Conservation (phyloP, 2,797 vertebrate species). For the Arrhamphus sclerolepis region DNA sequence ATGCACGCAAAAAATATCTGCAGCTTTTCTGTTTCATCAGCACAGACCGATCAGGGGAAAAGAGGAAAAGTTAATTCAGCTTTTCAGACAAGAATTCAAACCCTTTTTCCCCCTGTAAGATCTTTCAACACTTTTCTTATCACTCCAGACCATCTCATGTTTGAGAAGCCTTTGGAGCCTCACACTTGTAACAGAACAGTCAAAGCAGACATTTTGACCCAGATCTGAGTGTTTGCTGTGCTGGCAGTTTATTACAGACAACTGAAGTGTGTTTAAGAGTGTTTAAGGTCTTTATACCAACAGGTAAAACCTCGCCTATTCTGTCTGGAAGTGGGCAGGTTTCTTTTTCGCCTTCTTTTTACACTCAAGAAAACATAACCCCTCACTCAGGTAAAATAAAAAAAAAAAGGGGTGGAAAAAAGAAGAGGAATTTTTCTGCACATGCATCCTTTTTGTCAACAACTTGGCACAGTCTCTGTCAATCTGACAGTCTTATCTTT, state of each 20-base stretch:
- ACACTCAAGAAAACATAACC: slow-evolving; percentile 39
- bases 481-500: slow-evolving; percentile 55
- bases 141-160: slow-evolving; percentile 38
- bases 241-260: slow-evolving; percentile 50
- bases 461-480: slow-evolving; percentile 24
- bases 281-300: slow-evolving; percentile 53
- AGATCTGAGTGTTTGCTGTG: slow-evolving; percentile 16
- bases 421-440: slow-evolving; percentile 11
- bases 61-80: slow-evolving; percentile 16
- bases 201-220: slow-evolving; percentile 34
- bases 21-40: slow-evolving; percentile 35
- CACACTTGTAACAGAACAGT: slow-evolving; percentile 38
- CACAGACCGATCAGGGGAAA: slow-evolving; percentile 18
- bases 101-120: slow-evolving; percentile 16
- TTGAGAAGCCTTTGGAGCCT: slow-evolving; percentile 31
- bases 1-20: slow-evolving; percentile 25
- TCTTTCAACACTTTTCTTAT: slow-evolving; percentile 54
- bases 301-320: slow-evolving; percentile 63
- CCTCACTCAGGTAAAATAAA: slow-evolving; percentile 21
- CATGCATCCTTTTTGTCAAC: slow-evolving; percentile 32
- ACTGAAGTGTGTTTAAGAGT: slow-evolving; percentile 30
- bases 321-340: slow-evolving; percentile 36
- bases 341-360: slow-evolving; percentile 10
- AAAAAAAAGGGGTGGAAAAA: slow-evolving; percentile 2
- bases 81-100: slow-evolving; percentile 42